Evolutionary conservation across 2,888 invertebrate species (phyloP).

Genomic region (Cyaniris semiargus): DNA sequence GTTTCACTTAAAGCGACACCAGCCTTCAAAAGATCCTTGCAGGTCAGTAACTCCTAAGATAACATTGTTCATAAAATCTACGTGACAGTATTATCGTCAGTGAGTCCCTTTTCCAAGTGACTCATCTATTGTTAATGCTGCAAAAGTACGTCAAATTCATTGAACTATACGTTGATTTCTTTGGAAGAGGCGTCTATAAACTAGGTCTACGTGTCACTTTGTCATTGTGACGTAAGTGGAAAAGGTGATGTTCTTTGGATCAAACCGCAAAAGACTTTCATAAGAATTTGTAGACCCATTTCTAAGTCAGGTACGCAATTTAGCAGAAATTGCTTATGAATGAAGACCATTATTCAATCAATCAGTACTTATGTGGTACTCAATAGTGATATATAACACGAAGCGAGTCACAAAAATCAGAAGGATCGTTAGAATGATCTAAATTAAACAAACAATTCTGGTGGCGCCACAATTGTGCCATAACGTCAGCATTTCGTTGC

Average conservation of each 20-base stretch:
- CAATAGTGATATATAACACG: no score
- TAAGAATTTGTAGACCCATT: neutral
- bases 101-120: slow-evolving; percentile 5
- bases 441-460: no score
- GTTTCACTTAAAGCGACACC: no score
- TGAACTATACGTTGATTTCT: neutral
- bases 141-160: slow-evolving; percentile 6
- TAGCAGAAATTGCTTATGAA: neutral
- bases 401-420: no score
- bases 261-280: neutral
- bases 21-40: neutral
- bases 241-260: neutral
- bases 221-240: neutral
- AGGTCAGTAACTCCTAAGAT: no score
- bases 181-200: neutral
- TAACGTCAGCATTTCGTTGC: no score
- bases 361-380: neutral
- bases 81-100: neutral
- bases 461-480: no score
- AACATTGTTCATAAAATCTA: neutral
- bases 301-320: slow-evolving; percentile 9
- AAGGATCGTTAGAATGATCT: no score
- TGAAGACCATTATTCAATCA: neutral
- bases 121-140: neutral
- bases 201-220: neutral